Evolutionary conservation across 2,113 vertebrate species (phyloP).

Genomic region (Vulpes vulpes): DNA sequence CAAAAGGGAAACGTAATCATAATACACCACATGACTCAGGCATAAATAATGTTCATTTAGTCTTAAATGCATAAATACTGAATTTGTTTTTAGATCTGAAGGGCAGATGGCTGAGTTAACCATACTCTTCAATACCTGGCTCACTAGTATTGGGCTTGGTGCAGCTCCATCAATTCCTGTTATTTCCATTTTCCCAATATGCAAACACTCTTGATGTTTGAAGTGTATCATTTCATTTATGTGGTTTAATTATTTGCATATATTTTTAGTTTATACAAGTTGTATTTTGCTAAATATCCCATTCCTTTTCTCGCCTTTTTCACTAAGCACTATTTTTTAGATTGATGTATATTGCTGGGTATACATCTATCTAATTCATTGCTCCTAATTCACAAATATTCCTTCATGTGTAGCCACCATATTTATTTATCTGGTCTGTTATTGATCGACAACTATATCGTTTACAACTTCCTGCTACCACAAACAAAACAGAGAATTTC

Average conservation of each 20-base stretch:
- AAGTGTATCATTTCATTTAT: slow-evolving; percentile 24
- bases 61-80: slow-evolving; percentile 1
- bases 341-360: neutral
- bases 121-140: neutral
- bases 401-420: neutral
- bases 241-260: neutral
- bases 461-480: neutral
- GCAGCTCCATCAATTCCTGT: neutral
- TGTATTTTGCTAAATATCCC: neutral
- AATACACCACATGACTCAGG: neutral
- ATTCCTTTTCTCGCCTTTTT: neutral
- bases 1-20: neutral
- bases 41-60: slow-evolving; percentile 39
- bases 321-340: neutral
- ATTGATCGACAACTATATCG: neutral
- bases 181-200: neutral
- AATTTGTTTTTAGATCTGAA: neutral
- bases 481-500: neutral
- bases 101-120: neutral
- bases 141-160: neutral
- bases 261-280: neutral
- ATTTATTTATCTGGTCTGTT: neutral
- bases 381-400: neutral
- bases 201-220: neutral
- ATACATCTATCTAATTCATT: neutral